A percentile compares a stretch with the other conserved stretches of the same genome.
Evolutionary conservation across 2,888 invertebrate genomes (phyloP).

Genomic region (Tachystola acroxantha): DNA sequence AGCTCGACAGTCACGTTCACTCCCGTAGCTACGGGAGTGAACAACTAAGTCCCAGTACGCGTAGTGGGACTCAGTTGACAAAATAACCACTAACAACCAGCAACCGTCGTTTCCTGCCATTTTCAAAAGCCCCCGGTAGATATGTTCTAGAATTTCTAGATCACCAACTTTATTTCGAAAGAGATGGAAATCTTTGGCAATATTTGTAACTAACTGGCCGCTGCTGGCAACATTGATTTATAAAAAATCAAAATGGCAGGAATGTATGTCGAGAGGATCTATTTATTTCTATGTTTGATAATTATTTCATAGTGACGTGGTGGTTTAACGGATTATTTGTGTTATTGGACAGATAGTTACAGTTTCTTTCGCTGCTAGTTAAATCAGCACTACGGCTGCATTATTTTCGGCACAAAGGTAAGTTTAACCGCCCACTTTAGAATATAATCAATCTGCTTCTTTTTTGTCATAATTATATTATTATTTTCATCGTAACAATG

Average conservation of each 20-base stretch:
- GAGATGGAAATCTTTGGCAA: too few species aligned
- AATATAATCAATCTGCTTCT: slow-evolving; percentile 48
- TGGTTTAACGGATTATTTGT: slow-evolving; percentile 54
- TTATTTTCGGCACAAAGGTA: slow-evolving; percentile 34
- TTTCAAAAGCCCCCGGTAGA: too few species aligned
- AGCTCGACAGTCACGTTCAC: too few species aligned
- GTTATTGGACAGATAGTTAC: slow-evolving; percentile 26
- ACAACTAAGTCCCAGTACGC: too few species aligned
- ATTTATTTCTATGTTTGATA: slow-evolving; percentile 45
- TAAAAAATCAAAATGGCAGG: slow-evolving; percentile 63
- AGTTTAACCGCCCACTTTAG: slow-evolving; percentile 59
- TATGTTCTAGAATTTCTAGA: too few species aligned
- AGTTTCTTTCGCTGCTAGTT: slow-evolving; percentile 15
- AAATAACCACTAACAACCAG: too few species aligned
- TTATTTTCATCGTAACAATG: slow-evolving; percentile 11
- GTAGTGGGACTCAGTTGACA: too few species aligned
- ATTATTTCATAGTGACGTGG: slow-evolving; percentile 60
- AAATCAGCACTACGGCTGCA: not conserved
- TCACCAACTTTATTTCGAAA: too few species aligned
- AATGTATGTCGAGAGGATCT: slow-evolving; percentile 33
- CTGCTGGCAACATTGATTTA: not conserved
- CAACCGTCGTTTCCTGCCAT: too few species aligned
- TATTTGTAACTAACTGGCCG: too few species aligned
- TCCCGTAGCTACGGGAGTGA: too few species aligned
- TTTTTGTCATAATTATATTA: slow-evolving; percentile 42